These are phyloP conservation scores for Tinea trinotella DNA, from an alignment of 2,888 invertebrate species.

Conservation along the genomic window DNA sequence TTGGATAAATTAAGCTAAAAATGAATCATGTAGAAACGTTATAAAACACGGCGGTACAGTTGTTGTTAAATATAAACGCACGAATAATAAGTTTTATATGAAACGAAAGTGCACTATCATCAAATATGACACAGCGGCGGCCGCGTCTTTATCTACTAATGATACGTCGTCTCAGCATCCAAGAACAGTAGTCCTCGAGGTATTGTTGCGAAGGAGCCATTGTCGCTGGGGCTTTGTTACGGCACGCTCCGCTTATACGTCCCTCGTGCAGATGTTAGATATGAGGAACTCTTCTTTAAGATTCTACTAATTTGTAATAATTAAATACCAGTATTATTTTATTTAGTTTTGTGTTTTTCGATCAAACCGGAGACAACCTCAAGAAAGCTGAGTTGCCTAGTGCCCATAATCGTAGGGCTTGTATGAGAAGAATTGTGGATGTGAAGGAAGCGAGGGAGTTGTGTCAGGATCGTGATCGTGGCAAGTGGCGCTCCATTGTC, in stretches of 20 bases:
- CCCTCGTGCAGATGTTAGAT: conserved; percentile 27
- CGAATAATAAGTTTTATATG: background rate
- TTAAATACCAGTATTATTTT: background rate
- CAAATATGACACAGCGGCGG: conserved; percentile 20
- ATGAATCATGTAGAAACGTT: background rate
- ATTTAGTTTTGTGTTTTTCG: too few relatives aligned
- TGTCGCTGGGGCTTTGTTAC: conserved; percentile 58
- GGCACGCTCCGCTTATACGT: conserved; percentile 64
- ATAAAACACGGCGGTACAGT: too few relatives aligned
- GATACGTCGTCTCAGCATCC: conserved; percentile 47
- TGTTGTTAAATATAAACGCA: background rate
- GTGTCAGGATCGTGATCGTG: too few relatives aligned
- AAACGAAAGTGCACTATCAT: conserved; percentile 9
- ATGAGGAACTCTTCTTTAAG: background rate
- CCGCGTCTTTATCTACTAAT: conserved; percentile 53
- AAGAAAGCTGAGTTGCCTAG: too few relatives aligned
- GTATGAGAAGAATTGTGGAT: too few relatives aligned
- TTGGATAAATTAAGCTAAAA: too few relatives aligned
- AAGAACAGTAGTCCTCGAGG: conserved; percentile 37
- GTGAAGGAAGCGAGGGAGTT: too few relatives aligned
- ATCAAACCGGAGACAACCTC: too few relatives aligned
- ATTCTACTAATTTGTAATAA: background rate
- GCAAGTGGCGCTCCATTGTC: too few relatives aligned
- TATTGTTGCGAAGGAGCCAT: conserved; percentile 60
- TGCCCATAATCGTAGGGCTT: too few relatives aligned